A percentile compares a stretch with the other conserved stretches of the same genome.
Evolutionary conservation across 53 echinoderm and acorn worm genomes (phyloP).

Genomic region (Echinarachnius parma): DNA sequence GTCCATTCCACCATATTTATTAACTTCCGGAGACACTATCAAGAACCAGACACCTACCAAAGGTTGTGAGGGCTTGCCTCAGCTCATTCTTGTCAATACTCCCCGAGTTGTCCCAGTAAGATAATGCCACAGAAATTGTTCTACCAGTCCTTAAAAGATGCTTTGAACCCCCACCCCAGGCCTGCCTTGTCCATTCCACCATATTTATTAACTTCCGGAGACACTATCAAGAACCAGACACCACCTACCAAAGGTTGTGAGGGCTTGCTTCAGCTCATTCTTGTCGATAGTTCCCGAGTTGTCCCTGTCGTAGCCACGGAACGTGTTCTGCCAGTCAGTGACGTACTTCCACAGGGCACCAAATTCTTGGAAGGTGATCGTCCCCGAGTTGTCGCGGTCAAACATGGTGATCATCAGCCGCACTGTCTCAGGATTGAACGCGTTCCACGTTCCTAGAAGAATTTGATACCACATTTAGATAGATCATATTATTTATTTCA

Average conservation of each 20-base stretch:
- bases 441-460: conserved; percentile 97
- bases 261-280: conserved; percentile 82
- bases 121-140: conserved; percentile 74
- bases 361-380: conserved; percentile 98
- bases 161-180: too few relatives aligned
- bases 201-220: too few relatives aligned
- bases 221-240: too few relatives aligned
- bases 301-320: conserved; percentile 85
- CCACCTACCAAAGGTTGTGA: conserved; percentile 90
- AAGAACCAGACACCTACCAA: too few relatives aligned
- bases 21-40: too few relatives aligned
- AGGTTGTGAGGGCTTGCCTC: conserved; percentile 77
- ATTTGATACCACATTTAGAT: too few relatives aligned
- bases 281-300: conserved; percentile 94
- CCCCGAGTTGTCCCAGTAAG: conserved; percentile 93
- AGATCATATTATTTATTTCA: too few relatives aligned
- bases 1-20: too few relatives aligned
- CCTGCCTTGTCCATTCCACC: too few relatives aligned
- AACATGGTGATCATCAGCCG: conserved; percentile 99
- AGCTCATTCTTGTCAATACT: conserved; percentile 90
- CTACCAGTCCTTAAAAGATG: too few relatives aligned
- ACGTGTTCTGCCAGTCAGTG: conserved; percentile 95
- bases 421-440: conserved; percentile 96
- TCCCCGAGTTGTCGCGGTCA: conserved; percentile 74
- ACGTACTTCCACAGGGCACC: conserved; percentile 97